phyloP scores from a whole-genome alignment of 2,888 invertebrate species.

The Tribolium freemani region DNA sequence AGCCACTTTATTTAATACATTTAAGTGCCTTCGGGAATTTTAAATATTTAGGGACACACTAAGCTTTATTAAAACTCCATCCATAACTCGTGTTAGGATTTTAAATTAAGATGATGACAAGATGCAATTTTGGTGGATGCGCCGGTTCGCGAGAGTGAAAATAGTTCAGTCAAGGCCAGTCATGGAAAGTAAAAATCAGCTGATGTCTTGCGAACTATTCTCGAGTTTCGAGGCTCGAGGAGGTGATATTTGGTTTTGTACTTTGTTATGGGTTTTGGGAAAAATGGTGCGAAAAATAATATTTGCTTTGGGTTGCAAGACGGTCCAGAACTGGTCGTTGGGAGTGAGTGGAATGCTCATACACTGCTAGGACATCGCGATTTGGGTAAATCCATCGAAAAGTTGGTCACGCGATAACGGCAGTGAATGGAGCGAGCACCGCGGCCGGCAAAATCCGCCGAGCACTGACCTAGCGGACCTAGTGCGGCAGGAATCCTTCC shows the following conservation, averaged over 20 bases:
- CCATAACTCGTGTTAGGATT: background rate
- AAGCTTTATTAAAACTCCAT: background rate
- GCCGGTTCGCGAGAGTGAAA: conserved; percentile 12
- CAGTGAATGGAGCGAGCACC: conserved; percentile 40
- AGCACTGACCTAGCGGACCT: conserved; percentile 55
- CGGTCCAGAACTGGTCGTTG: background rate
- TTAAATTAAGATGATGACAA: background rate
- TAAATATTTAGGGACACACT: conserved; percentile 4
- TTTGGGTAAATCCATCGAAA: background rate
- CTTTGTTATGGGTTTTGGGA: background rate
- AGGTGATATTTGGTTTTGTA: too few relatives aligned
- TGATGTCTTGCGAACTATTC: background rate
- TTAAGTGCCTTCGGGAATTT: conserved; percentile 13
- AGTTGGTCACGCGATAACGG: conserved; percentile 42
- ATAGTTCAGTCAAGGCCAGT: background rate
- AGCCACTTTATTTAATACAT: conserved; percentile 37
- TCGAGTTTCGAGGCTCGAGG: background rate
- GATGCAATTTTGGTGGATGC: conserved; percentile 34
- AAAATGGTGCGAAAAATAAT: background rate
- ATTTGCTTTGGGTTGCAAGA: background rate
- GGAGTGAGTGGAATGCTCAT: background rate
- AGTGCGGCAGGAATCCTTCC: conserved; percentile 49
- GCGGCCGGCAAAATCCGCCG: conserved; percentile 53
- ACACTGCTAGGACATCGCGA: conserved; percentile 3
- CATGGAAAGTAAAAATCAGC: conserved; percentile 6